Evolutionary conservation across 2,797 vertebrate species (phyloP), one percentile per base, ranked within the genome.

Genomic region (Myripristis murdjan): DNA sequence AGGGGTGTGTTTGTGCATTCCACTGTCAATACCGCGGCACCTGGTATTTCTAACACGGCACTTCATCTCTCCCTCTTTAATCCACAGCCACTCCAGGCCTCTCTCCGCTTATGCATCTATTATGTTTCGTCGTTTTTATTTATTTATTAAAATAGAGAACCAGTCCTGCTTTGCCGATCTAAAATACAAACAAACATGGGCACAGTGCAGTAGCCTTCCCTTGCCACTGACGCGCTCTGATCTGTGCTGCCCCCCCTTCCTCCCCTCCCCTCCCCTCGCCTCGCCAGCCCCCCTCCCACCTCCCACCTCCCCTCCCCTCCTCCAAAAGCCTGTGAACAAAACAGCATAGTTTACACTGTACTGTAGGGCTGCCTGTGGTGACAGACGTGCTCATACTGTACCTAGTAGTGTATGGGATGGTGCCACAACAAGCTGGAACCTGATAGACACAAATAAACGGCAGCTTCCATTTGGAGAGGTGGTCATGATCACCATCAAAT

Each of bases 1-100:
- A 90, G 87, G 89, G 87, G 90, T 81, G 91, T 94, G 93, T 92
- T 84, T 75, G 89, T 88, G 90, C 89, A 90, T 93, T 93, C 91
- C 90, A 83, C 92, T 90, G 92, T 92, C 91, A 90, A 78, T 73
- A 85, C 84, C 89, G 88, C 90, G 75, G 89, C 90, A 91, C 93
- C 92, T 92, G 90, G 85, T 85, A 62, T 82, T 84, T 85, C 83
- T 70, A 74, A 59, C 41, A 63, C 65, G 47, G 56, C n/a, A 48
- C 31, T 64, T 26, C 46, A 44, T 11, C 35, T 46, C 53, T 16
- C 39, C 37, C 18, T 31, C 46, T 58, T 66, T 75, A 52, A 69
- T 62, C 62, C 61, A 44, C 75, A 56, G 37, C 57, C 58, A 60
- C 47, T 26, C 26, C 18, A 22, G 48, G 47, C 18, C 41, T 24